phyloP scores from a whole-genome alignment of 2,888 invertebrate species.

The Pandemis heparana region DNA sequence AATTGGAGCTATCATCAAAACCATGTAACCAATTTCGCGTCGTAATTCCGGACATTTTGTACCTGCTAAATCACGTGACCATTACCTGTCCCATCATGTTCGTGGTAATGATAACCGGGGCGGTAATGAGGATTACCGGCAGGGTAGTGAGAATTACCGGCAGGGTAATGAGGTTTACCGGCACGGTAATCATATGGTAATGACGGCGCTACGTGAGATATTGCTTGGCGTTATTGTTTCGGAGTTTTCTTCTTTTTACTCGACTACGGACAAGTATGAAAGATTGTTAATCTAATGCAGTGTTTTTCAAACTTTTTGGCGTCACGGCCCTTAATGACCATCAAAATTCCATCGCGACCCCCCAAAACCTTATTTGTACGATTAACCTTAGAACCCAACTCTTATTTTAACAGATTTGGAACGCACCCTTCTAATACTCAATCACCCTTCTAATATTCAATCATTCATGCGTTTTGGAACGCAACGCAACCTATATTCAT shows the following conservation, averaged over 20 bases:
- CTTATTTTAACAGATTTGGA: too few species aligned
- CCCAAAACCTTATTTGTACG: too few species aligned
- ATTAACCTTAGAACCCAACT: too few species aligned
- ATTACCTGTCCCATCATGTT: conserved; percentile 14
- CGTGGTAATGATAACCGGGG: conserved; percentile 2
- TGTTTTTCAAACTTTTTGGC: too few species aligned
- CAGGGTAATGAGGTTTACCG: neutral
- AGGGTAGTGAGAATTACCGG: neutral
- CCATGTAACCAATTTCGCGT: neutral
- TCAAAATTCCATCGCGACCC: too few species aligned
- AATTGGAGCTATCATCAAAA: neutral
- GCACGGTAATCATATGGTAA: conserved; percentile 1
- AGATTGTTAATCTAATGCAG: too few species aligned
- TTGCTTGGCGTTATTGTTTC: neutral
- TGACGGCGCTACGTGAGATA: conserved; percentile 11
- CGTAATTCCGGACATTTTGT: neutral
- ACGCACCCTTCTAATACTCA: too few species aligned
- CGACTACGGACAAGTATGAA: too few species aligned
- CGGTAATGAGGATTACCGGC: conserved; percentile 6
- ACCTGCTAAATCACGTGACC: conserved; percentile 1
- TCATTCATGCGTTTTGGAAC: too few species aligned
- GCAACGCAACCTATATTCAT: too few species aligned
- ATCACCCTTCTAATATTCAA: too few species aligned
- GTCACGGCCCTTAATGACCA: too few species aligned
- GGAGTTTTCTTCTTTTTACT: neutral